Conservation (phyloP, 2,113 vertebrate species). For the Balaeniceps rex region DNA sequence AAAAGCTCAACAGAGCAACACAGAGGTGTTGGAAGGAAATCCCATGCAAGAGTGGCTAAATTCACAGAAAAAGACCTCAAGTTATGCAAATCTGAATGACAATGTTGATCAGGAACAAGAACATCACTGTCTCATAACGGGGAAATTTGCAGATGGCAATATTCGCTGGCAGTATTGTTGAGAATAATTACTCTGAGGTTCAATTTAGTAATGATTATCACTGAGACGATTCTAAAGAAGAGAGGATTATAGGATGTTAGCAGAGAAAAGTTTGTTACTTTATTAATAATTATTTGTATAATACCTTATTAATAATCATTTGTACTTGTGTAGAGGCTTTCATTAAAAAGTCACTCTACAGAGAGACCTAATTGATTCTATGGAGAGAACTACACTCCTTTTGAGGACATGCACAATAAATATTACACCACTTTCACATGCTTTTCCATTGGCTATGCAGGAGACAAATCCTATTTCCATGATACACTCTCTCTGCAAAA, state of each 20-base stretch:
- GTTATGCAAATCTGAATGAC: not conserved
- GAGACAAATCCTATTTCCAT: not conserved
- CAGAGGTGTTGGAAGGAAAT: not conserved
- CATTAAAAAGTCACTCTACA: not conserved
- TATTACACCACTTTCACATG: not conserved
- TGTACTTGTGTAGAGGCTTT: not conserved
- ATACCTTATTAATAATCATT: not conserved
- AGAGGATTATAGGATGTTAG: not conserved
- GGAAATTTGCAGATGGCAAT: not conserved
- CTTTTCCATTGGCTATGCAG: not conserved
- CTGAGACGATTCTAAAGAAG: not conserved
- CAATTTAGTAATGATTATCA: not conserved
- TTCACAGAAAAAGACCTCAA: not conserved
- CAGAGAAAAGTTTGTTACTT: not conserved
- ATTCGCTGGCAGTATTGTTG: not conserved
- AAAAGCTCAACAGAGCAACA: too few species aligned
- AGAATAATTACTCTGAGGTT: not conserved
- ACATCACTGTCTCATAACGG: not conserved
- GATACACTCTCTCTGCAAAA: not conserved
- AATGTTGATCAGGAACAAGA: not conserved
- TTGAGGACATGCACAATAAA: not conserved
- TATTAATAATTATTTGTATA: not conserved
- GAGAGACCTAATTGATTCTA: not conserved
- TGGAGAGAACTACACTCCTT: not conserved
- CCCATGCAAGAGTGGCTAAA: not conserved